These are phyloP conservation scores for Oscheius sp. DNA, from an alignment of 2,888 invertebrate genomes.

Conservation along the genomic window DNA sequence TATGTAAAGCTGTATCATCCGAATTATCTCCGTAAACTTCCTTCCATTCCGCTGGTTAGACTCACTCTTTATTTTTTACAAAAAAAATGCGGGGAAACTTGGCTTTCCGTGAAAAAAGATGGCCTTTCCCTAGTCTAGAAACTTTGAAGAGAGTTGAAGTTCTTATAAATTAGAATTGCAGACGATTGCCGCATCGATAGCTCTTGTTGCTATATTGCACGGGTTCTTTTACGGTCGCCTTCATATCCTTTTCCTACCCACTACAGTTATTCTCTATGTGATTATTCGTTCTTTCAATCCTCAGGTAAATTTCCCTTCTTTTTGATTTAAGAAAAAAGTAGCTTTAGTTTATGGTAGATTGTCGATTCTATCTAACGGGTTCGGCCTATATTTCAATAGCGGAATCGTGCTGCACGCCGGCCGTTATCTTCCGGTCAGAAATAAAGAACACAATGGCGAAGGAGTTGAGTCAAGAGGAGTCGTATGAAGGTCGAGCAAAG, in stretches of 20 bases:
- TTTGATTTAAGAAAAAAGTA: neutral
- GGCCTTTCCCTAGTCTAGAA: too few species aligned
- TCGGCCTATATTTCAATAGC: slow-evolving; percentile 51
- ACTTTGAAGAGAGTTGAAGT: too few species aligned
- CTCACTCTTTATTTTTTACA: too few species aligned
- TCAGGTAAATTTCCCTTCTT: slow-evolving; percentile 11
- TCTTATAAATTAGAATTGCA: too few species aligned
- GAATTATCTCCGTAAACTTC: slow-evolving; percentile 46
- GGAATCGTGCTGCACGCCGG: slow-evolving; percentile 61
- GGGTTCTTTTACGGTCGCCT: slow-evolving; percentile 16
- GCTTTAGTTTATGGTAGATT: slow-evolving; percentile 44
- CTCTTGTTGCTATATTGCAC: slow-evolving; percentile 22
- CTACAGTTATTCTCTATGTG: slow-evolving; percentile 29
- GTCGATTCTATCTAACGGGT: slow-evolving; percentile 44
- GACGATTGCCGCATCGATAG: slow-evolving; percentile 30
- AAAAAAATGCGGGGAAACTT: too few species aligned
- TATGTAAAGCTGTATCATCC: slow-evolving; percentile 59
- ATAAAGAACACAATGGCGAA: slow-evolving; percentile 3
- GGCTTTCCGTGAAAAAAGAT: too few species aligned
- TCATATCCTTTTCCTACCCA: slow-evolving; percentile 22
- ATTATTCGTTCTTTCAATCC: slow-evolving; percentile 21
- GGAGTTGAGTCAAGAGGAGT: neutral
- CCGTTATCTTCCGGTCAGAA: slow-evolving; percentile 48
- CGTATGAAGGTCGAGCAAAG: slow-evolving; percentile 44
- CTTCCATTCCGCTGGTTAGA: slow-evolving; percentile 40